A percentile compares a stretch with the other conserved stretches of the same genome.
These are phyloP conservation scores for Amblyteles armatorius DNA, from an alignment of 2,888 invertebrate genomes.

Conservation along the genomic window DNA sequence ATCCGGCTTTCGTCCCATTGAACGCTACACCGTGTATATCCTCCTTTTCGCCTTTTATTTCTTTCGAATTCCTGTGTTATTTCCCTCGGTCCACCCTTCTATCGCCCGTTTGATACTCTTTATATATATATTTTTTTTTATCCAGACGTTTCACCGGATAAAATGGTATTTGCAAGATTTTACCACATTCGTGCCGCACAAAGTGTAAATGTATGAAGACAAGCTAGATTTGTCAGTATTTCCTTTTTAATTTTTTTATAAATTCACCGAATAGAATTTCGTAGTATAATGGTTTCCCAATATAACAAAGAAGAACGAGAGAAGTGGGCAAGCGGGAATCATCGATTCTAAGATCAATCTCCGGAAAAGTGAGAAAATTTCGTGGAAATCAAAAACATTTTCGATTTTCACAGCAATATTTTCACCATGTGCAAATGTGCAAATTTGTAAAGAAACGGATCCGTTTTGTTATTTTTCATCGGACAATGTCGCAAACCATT, in stretches of 20 bases:
- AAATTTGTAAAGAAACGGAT: not conserved
- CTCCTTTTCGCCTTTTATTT: not conserved
- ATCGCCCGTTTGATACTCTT: not conserved
- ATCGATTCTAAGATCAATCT: not conserved
- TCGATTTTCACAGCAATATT: too few relatives aligned
- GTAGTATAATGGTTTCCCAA: too few relatives aligned
- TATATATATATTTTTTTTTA: not conserved
- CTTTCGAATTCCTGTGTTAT: conserved; percentile 30
- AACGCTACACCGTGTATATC: not conserved
- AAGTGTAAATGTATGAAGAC: too few relatives aligned
- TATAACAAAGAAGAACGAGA: not conserved
- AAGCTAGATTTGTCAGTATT: not conserved
- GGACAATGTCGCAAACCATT: not conserved
- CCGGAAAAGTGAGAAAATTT: too few relatives aligned
- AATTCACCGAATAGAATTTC: too few relatives aligned
- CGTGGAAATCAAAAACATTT: too few relatives aligned
- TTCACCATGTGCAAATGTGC: too few relatives aligned
- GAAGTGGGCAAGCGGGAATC: not conserved
- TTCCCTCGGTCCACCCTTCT: not conserved
- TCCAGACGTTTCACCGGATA: too few relatives aligned
- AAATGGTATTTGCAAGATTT: too few relatives aligned
- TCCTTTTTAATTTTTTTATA: not conserved
- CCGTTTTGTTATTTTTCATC: not conserved
- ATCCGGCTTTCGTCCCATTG: conserved; percentile 24
- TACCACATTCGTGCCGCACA: too few relatives aligned